Evolutionary conservation across 1,140 invertebrate species (phyloP).

Genomic region (Panonychus citri): DNA sequence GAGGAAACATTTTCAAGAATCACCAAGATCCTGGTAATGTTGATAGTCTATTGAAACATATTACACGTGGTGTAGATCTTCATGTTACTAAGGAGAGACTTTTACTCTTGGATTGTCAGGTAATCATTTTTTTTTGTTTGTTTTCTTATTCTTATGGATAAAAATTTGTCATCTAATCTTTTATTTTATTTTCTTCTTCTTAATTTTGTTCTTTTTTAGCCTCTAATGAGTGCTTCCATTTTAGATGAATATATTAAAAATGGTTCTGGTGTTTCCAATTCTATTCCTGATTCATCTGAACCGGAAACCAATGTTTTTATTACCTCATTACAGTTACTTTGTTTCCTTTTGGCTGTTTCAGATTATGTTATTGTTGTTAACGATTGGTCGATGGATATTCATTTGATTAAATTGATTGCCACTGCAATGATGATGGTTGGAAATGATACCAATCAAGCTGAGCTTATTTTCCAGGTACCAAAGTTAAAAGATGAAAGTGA

Average conservation of each 20-base stretch:
- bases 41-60: slow-evolving; percentile 4
- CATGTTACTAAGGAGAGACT: slow-evolving; percentile 10
- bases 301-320: slow-evolving; percentile 8
- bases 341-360: slow-evolving; percentile 9
- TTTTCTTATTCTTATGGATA: background rate
- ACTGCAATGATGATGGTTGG: slow-evolving; percentile 13
- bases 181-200: background rate
- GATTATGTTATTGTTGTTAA: slow-evolving; percentile 10
- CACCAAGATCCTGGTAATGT: background rate
- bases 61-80: slow-evolving; percentile 10
- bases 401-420: slow-evolving; percentile 11
- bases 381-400: slow-evolving; percentile 10
- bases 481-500: background rate
- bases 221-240: slow-evolving; percentile 9
- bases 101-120: slow-evolving; percentile 9
- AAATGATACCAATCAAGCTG: slow-evolving; percentile 1
- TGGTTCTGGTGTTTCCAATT: background rate
- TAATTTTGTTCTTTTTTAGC: background rate
- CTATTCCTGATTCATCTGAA: slow-evolving; percentile 6
- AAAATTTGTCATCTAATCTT: background rate
- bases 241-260: slow-evolving; percentile 9
- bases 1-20: slow-evolving; percentile 8
- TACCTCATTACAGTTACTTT: slow-evolving; percentile 10
- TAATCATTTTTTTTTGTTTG: background rate
- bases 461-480: slow-evolving; percentile 6